Base-by-base conservation (phyloP, 2,113 vertebrate species). In the Platycercus adscitus region DNA sequence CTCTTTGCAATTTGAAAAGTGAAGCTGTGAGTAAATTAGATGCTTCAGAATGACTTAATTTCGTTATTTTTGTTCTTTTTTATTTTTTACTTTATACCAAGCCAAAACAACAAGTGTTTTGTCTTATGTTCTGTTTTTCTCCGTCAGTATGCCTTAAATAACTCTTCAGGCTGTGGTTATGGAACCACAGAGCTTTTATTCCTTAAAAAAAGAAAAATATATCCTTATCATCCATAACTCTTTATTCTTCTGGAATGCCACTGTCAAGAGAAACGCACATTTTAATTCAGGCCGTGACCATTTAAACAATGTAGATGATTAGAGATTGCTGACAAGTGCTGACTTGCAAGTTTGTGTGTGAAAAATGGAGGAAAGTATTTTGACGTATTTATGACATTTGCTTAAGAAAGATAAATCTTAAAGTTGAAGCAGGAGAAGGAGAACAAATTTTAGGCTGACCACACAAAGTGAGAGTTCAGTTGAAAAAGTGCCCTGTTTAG, bases 21-120 rank as follows among this genome's bases (percentile, higher is more conserved):
- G 55, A 79, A 89, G 17, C 75, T 96, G 33, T 53, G 73, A 76
- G 81, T 53, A 93, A 94, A 91, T 83, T 53, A 81, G 56, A 61
- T 70, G 37, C 50, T 88, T 95, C 73, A 75, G 80, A 87, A 76
- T 29, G 19, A 37, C 25, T 88, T 73, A 0, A 0, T 8, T 69
- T 58, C 3, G 13, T 58, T 58, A 24, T 58, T 24, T 58, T n/a
- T 23, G 14, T 58, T 58, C 12, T 33, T 55, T 55, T 55, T 17
- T 24, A 24, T 49, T 28, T 17, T 71, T 65, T 18, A 35, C 47
- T 81, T 73, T 37, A 73, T 83, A 69, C 31, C 33, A 88, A 78
- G 35, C 56, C 77, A 84, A 91, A 90, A 46, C 33, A 89, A 43
- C 33, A 73, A 81, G 49, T 93, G 66, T 50, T 29, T 75, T 91